These are phyloP conservation scores for Felis chaus DNA, from an alignment of 2,113 vertebrate genomes.

Conservation along the genomic window DNA sequence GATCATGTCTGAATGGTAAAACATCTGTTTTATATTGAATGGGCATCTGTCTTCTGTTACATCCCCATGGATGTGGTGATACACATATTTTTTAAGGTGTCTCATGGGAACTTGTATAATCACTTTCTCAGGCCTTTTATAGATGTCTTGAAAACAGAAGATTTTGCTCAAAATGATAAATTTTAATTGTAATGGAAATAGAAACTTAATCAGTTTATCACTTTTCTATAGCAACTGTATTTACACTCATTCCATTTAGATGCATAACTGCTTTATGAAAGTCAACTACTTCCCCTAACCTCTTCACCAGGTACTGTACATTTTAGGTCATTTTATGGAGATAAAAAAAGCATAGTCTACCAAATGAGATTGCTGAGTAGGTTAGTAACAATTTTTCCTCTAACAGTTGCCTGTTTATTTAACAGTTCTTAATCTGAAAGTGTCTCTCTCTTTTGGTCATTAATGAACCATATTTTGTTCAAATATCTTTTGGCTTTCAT, in stretches of 20 bases:
- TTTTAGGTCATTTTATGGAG: background rate
- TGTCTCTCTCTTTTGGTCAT: background rate
- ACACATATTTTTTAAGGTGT: background rate
- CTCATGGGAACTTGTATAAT: background rate
- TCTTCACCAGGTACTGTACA: background rate
- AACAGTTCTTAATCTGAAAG: background rate
- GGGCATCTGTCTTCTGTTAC: background rate
- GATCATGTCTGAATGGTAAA: background rate
- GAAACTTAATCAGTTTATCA: slow-evolving; percentile 63
- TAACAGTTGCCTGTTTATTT: background rate
- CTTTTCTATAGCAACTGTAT: slow-evolving; percentile 56
- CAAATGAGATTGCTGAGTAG: background rate
- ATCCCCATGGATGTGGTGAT: background rate
- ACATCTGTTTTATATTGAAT: background rate
- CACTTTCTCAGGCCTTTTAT: background rate
- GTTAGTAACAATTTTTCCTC: background rate
- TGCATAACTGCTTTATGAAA: slow-evolving; percentile 48
- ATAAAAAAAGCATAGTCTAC: background rate
- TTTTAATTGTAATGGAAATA: slow-evolving; percentile 12
- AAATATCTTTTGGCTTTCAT: background rate
- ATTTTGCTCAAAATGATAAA: slow-evolving; percentile 8
- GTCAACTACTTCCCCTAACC: slow-evolving; percentile 52
- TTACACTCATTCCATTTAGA: slow-evolving; percentile 63
- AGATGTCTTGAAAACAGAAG: background rate
- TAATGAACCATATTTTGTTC: background rate